A percentile compares a stretch with the other conserved stretches of the same genome.
Conservation (phyloP, 2,113 vertebrate species). For the Alligator mississippiensis region DNA sequence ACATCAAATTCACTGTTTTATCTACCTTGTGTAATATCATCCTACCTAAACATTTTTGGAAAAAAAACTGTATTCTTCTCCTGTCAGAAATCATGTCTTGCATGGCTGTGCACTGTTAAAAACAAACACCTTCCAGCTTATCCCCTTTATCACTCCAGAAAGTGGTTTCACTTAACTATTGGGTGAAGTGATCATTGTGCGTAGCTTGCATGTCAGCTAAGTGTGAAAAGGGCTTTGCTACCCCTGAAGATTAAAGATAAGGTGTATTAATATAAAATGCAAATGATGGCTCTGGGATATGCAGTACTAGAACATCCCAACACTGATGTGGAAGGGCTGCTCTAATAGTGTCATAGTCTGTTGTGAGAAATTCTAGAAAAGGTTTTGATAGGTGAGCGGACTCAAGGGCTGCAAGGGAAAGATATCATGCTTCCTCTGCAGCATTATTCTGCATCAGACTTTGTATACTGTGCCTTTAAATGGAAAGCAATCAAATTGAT, state of each 20-base stretch:
- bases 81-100: not conserved
- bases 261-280: fast-evolving
- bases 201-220: not conserved
- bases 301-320: fast-evolving
- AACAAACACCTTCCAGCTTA: fast-evolving
- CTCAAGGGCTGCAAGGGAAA: not conserved
- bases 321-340: fast-evolving
- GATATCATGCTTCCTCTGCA: not conserved
- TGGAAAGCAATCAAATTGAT: not conserved
- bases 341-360: not conserved
- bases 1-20: not conserved
- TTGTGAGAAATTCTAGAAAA: fast-evolving
- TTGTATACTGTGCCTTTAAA: not conserved
- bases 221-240: slow-evolving; percentile 62
- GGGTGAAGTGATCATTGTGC: slow-evolving; percentile 2
- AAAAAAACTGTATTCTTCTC: not conserved
- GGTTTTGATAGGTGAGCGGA: not conserved
- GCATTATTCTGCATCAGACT: fast-evolving
- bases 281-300: not conserved
- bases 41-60: not conserved
- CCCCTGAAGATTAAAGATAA: slow-evolving; percentile 47
- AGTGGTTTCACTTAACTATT: slow-evolving; percentile 39
- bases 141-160: not conserved
- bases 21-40: not conserved
- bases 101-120: not conserved